Evolutionary conservation across 2,797 vertebrate species (phyloP), one percentile per base, ranked within the genome.

Genomic region (Bovichtus diacanthus): DNA sequence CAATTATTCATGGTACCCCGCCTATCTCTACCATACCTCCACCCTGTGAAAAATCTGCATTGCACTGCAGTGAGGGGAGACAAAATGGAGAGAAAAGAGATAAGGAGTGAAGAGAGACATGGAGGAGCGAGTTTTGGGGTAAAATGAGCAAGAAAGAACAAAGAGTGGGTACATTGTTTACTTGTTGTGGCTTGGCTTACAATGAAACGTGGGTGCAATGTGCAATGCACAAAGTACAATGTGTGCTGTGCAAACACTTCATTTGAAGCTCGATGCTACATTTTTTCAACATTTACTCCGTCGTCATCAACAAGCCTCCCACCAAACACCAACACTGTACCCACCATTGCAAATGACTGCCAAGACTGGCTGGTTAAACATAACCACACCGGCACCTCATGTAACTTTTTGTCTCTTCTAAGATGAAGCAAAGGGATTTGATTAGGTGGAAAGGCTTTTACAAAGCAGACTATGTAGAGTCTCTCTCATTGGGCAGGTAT

Each of bases 1-100:
- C 93, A 95, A 95, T 95, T 94, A 95, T 95, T 96, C 93, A 95
- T 94, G 89, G 90, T 87, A 90, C 92, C 88, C 90, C 87, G 89
- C 92, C 93, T 91, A 91, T 88, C 88, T 91, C 86, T 43, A 81
- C 79, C 79, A 86, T 88, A 91, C 88, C 84, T 89, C 85, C 88
- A 88, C 83, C 80, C 88, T 86, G 83, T 83, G 86, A 88, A 90
- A 90, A 88, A 92, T 93, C 93, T 94, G 92, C 92, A 91, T 93
- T 84, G 87, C 92, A 91, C 93, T 93, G 94, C 94, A 92, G 93
- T 80, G 86, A 82, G 46, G 67, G 43, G 47, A 84, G 89, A 90
- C 72, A 84, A 84, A 86, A 88, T 86, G 83, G 80, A 80, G 76
- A 71, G 80, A 21, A 64, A 51, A 55, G 64, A 61, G 55, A 86